Evolutionary conservation across 2,888 invertebrate genomes (phyloP).

Genomic region (Tenthredo notha): DNA sequence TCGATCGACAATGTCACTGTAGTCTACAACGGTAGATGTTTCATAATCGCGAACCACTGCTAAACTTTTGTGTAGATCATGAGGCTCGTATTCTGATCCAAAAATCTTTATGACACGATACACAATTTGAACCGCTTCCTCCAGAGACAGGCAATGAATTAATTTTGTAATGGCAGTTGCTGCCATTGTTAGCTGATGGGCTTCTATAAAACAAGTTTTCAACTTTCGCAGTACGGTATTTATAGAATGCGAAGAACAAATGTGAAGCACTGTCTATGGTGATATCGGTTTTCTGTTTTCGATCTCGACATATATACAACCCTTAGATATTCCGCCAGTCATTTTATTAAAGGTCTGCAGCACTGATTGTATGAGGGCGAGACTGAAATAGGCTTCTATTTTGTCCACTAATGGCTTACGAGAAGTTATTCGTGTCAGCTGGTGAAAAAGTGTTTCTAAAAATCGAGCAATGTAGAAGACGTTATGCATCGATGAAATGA

Average conservation of each 20-base stretch:
- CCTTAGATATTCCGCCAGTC: constrained; percentile 8
- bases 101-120: constrained; percentile 13
- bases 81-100: background rate
- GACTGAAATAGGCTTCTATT: constrained; percentile 45
- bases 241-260: constrained; percentile 54
- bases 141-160: background rate
- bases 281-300: constrained; percentile 24
- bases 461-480: constrained; percentile 21
- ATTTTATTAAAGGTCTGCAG: constrained; percentile 42
- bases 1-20: constrained; percentile 13
- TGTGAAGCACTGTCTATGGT: no score
- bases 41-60: constrained; percentile 13
- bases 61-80: background rate
- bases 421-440: background rate
- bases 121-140: constrained; percentile 13
- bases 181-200: background rate
- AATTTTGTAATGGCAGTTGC: constrained; percentile 13
- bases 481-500: constrained; percentile 40
- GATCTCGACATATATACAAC: constrained; percentile 24
- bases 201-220: constrained; percentile 10
- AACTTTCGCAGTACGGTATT: constrained; percentile 43
- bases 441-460: background rate
- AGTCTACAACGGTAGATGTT: background rate
- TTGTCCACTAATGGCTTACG: constrained; percentile 10
- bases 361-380: constrained; percentile 25